These are phyloP conservation scores for Amphibalanus amphitrite DNA, from an alignment of 1,140 invertebrate genomes.

Conservation along the genomic window DNA sequence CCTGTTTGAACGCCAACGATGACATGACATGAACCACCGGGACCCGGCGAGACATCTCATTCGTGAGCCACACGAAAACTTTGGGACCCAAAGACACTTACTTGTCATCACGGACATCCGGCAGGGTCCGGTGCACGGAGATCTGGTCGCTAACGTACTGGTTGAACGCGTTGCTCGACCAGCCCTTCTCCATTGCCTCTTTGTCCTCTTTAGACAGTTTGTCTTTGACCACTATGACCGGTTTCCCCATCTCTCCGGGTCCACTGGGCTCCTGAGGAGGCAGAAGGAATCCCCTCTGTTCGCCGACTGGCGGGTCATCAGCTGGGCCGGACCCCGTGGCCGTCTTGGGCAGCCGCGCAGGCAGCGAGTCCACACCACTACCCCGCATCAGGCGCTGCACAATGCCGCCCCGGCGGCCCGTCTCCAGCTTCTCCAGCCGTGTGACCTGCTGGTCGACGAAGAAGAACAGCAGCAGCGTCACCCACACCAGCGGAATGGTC, in stretches of 20 bases:
- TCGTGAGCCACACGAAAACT: too few relatives aligned
- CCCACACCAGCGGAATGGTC: too few relatives aligned
- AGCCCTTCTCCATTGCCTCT: conserved; percentile 71
- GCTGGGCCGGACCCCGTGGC: not conserved
- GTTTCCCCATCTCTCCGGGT: not conserved
- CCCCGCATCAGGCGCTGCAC: too few relatives aligned
- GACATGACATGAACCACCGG: too few relatives aligned
- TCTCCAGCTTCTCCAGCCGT: too few relatives aligned
- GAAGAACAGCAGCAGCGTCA: too few relatives aligned
- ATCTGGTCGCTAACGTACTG: conserved; percentile 96
- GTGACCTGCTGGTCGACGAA: too few relatives aligned
- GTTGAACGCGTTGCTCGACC: conserved; percentile 96
- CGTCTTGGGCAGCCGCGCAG: not conserved
- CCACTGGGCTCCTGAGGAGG: not conserved
- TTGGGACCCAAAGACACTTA: too few relatives aligned
- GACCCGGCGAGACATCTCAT: too few relatives aligned
- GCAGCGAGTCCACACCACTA: too few relatives aligned
- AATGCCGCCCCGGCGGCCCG: too few relatives aligned
- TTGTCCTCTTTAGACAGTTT: not conserved
- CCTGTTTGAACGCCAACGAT: too few relatives aligned
- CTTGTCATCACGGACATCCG: conserved; percentile 70
- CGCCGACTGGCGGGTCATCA: not conserved
- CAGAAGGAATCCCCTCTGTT: not conserved
- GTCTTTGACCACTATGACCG: not conserved
- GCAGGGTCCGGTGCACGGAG: conserved; percentile 75